Evolutionary conservation across 2,113 vertebrate species (phyloP).

Genomic region (Dipodomys spectabilis): DNA sequence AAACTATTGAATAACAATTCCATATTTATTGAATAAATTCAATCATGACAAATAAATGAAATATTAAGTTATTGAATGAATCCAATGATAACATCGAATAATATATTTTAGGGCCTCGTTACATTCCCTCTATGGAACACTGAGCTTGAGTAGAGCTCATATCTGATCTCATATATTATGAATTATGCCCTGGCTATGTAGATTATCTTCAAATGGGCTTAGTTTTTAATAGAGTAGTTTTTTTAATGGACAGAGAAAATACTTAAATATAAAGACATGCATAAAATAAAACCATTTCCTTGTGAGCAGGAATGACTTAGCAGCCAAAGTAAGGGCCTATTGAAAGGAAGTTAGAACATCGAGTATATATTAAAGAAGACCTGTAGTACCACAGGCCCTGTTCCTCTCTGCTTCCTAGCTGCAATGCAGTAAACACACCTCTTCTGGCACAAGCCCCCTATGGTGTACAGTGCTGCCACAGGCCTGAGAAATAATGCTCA

Average conservation of each 20-base stretch:
- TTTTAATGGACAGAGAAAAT: not conserved
- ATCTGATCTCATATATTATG: not conserved
- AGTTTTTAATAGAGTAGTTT: not conserved
- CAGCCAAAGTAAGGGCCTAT: too few species aligned
- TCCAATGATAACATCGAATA: too few species aligned
- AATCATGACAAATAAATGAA: too few species aligned
- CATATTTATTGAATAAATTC: too few species aligned
- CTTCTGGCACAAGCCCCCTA: not conserved
- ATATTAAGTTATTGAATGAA: too few species aligned
- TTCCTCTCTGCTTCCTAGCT: not conserved
- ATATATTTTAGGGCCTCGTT: too few species aligned
- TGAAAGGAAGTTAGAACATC: not conserved
- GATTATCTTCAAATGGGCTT: not conserved
- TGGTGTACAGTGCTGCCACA: not conserved
- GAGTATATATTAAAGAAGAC: not conserved
- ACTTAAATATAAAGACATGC: not conserved
- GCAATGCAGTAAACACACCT: not conserved
- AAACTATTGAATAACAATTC: too few species aligned
- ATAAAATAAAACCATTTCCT: not conserved
- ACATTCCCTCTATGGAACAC: not conserved
- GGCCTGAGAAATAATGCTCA: too few species aligned
- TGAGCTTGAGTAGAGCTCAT: not conserved
- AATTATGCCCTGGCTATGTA: not conserved
- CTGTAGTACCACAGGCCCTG: not conserved
- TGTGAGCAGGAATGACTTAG: not conserved